A percentile compares a stretch with the other conserved stretches of the same genome.
phyloP scores from a whole-genome alignment of 1,140 invertebrate species.

The Polypedilum vanderplanki region DNA sequence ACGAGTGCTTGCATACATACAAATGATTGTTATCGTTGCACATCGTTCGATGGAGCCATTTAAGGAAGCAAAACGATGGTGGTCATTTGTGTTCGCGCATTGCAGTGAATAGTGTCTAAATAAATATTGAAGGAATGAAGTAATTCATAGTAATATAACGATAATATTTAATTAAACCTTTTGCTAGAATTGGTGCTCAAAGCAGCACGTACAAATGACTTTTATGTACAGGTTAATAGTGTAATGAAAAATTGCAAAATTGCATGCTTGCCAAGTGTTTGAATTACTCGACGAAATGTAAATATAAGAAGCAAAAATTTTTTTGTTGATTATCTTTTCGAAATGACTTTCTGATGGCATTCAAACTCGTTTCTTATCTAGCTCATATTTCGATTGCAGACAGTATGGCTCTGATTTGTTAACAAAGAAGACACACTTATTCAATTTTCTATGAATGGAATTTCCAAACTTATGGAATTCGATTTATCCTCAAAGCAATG shows the following conservation, averaged over 20 bases:
- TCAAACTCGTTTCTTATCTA: background rate
- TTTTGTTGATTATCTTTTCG: background rate
- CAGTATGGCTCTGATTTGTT: too few relatives aligned
- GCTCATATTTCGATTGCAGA: too few relatives aligned
- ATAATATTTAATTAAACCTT: background rate
- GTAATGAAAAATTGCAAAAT: conserved; percentile 9
- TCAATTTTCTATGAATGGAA: too few relatives aligned
- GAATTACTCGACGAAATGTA: background rate
- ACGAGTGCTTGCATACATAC: background rate
- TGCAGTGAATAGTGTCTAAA: background rate
- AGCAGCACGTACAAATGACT: background rate
- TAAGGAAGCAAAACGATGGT: conserved; percentile 17
- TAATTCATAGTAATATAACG: background rate
- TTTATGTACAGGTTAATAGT: background rate
- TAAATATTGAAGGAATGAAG: background rate
- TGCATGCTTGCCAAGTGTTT: background rate
- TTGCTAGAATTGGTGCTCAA: background rate
- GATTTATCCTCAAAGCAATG: too few relatives aligned
- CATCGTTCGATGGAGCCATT: background rate
- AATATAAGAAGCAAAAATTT: background rate
- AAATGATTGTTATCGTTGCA: background rate
- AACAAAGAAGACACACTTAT: too few relatives aligned
- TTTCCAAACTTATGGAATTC: too few relatives aligned
- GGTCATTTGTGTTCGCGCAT: background rate
- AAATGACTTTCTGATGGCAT: background rate